Base-by-base conservation (phyloP, 2,797 vertebrate species). In the Delichon dasypus region DNA sequence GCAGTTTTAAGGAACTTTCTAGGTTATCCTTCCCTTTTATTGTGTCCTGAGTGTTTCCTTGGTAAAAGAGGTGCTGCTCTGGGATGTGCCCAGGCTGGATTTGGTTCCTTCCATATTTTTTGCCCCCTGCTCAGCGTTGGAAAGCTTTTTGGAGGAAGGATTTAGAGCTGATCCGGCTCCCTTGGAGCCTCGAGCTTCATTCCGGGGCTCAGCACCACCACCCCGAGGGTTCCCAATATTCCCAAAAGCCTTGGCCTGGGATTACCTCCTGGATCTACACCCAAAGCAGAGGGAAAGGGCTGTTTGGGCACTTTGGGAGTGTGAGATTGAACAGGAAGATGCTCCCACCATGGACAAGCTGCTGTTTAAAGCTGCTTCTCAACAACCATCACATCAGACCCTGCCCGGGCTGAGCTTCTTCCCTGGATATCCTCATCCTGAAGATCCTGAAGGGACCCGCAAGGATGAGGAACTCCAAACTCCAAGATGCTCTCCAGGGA, bases 331-430 rank as follows among this genome's bases (percentile, higher is more conserved):
- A 5, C 7, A 34, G n/a, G 10, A 32, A 61, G 68, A 44, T 15
- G 7, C 19, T 65, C 34, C 6, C 29, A 9, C 5, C 5, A 0
- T 3, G 29, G 34, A 36, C 70, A 68, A 57, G 2, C 65, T 65
- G 16, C 8, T 19, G 53, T 57, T 54, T 18, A 14, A 73, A 84
- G 25, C 74, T 45, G 13, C 54, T 45, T 22, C 64, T 58, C 57
- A 4, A 16, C 1, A n/a, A 13, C 40, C 45, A 7, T 9, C 40
- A 0, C 50, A 34, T 5, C 5, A n/a, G 2, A 20, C 9, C 80
- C 71, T 40, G 25, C 44, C 55, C 50, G 1, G 71, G 17, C 73
- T 23, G 81, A 47, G 34, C 44, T 51, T 0, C 4, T 6, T 13
- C 21, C 21, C n/a, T 42, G 20, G 48, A 29, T 7, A 32, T 53